Base-by-base conservation (phyloP, 2,113 vertebrate genomes). In the Echinops telfairi region DNA sequence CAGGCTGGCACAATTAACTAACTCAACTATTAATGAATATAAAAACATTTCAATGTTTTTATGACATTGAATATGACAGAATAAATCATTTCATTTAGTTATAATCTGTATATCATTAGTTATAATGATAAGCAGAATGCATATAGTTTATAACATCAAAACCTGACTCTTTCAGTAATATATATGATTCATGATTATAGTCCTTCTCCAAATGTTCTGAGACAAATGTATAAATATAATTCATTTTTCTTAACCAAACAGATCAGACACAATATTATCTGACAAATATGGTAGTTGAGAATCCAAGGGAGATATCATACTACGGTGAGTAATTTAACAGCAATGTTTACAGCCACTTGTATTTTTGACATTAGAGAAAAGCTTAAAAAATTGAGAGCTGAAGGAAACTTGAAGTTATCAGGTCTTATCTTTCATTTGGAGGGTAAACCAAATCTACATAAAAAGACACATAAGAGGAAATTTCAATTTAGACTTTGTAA, bases 401-500 rank as follows among this genome's bases (percentile, higher is more conserved):
- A 10, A 88, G 58, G 31, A 58, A 20, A 83, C 3, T 29, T 77
- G 85, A 70, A 86, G 33, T 2, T 75, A 88, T 9, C 9, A 83
- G 31, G 64, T 93, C 4, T 88, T 71, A 90, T 66, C n/a, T 16
- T 80, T 92, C 22, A 92, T 36, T 15, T 20, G 68, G 11, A 95
- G 5, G 20, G 40, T 62, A 90, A 81, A 76, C 3, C 33, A 76
- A 73, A 12, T 53, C 58, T 78, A 6, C 8, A 82, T 20, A n/a
- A 93, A 91, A 80, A 95, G n/a, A 58, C 11, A 53, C 2, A 86
- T 0, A 19, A 68, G 23, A 91, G n/a, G 89, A 77, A 77, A 90
- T 79, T 88, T 93, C 88, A 93, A 91, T 88, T 89, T 31, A 93
- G 57, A 70, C 83, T 89, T 58, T 70, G 20, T 33, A 94, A 47